These are phyloP conservation scores for Drosophila maculinotata DNA, from an alignment of 2,888 invertebrate species.

Conservation along the genomic window DNA sequence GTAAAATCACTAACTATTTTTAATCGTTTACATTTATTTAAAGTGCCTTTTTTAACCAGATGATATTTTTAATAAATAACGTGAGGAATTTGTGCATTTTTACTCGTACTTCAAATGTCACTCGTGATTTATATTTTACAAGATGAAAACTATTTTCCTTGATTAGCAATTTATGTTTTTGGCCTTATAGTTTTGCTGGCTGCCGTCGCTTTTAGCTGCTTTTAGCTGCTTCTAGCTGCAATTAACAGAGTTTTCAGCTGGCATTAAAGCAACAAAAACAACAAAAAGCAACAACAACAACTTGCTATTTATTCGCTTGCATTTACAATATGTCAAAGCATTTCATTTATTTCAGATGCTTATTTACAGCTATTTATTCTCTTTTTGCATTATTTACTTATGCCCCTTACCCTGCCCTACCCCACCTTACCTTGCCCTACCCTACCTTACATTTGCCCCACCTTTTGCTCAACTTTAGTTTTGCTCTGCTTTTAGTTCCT, in stretches of 20 bases:
- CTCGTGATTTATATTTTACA: too few species aligned
- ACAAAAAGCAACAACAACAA: not conserved
- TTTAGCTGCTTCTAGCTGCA: conserved; percentile 20
- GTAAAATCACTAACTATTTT: too few species aligned
- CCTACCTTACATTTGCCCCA: not conserved
- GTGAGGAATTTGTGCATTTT: too few species aligned
- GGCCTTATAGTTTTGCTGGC: not conserved
- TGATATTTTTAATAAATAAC: too few species aligned
- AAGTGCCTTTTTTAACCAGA: too few species aligned
- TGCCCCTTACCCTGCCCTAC: conserved; percentile 28
- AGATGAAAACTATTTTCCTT: too few species aligned
- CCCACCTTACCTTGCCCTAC: conserved; percentile 8
- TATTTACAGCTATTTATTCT: conserved; percentile 26
- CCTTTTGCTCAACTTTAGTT: conserved; percentile 8
- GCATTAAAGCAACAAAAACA: not conserved
- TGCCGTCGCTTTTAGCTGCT: not conserved
- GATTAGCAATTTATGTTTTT: not conserved
- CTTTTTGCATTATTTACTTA: conserved; percentile 61
- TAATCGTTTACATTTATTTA: too few species aligned
- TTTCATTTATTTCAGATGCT: conserved; percentile 65
- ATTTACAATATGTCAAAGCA: conserved; percentile 71
- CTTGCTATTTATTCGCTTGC: conserved; percentile 45
- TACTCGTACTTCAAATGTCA: too few species aligned
- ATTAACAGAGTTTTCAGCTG: conserved; percentile 40
- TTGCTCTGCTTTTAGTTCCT: conserved; percentile 22